Percentiles rank a stretch among this genome's conserved stretches.
phyloP scores from a whole-genome alignment of 2,797 vertebrate species.

The Adelosebastes latens region DNA sequence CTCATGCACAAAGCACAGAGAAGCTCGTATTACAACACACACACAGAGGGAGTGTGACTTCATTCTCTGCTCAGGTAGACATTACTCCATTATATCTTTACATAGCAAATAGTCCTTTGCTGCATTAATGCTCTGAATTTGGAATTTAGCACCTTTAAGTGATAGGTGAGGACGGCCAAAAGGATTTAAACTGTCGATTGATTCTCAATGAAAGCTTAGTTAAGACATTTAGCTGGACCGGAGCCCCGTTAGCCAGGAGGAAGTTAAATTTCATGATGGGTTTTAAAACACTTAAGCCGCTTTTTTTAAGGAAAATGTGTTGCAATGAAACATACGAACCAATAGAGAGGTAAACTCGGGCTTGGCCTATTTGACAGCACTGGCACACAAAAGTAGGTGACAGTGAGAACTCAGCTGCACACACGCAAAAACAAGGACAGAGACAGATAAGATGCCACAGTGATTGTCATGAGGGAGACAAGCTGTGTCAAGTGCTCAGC shows the following conservation, averaged over 20 bases:
- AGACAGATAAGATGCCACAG: constrained; percentile 52
- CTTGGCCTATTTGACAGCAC: constrained; percentile 17
- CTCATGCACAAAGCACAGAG: too few species aligned
- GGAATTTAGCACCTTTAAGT: neutral
- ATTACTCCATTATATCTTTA: neutral
- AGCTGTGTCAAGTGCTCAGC: constrained; percentile 70
- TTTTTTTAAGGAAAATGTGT: neutral
- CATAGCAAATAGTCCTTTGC: neutral
- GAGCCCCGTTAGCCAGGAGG: neutral
- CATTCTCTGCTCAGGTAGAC: neutral
- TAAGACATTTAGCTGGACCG: neutral
- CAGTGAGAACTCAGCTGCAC: constrained; percentile 34
- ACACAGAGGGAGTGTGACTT: neutral
- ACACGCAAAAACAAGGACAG: constrained; percentile 36
- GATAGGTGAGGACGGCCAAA: neutral
- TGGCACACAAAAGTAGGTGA: constrained; percentile 40
- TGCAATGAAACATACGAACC: neutral
- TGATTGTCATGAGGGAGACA: constrained; percentile 64
- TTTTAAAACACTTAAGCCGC: neutral
- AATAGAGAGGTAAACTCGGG: constrained; percentile 28
- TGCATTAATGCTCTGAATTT: neutral
- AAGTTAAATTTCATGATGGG: neutral
- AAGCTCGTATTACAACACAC: neutral
- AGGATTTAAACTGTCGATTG: neutral
- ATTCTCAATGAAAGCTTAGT: constrained; percentile 4